Base-by-base conservation (phyloP, 2,888 invertebrate species). In the Sisyra nigra region DNA sequence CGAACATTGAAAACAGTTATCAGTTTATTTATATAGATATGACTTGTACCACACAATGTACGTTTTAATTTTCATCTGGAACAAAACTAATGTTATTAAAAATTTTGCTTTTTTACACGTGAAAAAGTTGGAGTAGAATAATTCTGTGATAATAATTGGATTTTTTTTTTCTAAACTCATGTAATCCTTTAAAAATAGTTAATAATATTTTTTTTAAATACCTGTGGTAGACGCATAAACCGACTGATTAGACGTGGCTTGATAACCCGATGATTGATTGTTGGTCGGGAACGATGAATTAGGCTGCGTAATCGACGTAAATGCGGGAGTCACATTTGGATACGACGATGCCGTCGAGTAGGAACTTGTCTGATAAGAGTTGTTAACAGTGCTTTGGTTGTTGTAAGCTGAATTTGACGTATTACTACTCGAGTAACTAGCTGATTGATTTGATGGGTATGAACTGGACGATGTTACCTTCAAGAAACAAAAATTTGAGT, bases 391-490 rank as follows among this genome's bases (percentile, higher is more conserved):
- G 17, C 33, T 43, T 19, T 34, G 34, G 14, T 17, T 43, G 17
- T 24, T 24, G 11, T 37, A 37, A 2, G 15, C 37, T 9, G 37
- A 37, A 37, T 37, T 37, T n/a, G 47, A 37, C 7, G 47, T 43
- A 32, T 41, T 48, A 48, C 8, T 48, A 30, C 31, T 47, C 47
- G 43, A 47, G 40, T 45, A 63, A 48, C 53, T 61, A 40, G 48
- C 50, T 46, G 57, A 58, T 42, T 57, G 57, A 13, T 57, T 53
- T 42, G 48, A 41, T 5, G 44, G 46, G 33, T 48, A 48, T 3
- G 48, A 43, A 54, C 55, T 63, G 5, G 63, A 53, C 44, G 69
- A 69, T 1, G 65, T 61, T 41, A 67, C 52, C 61, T 72, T 65
- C 51, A 53, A 55, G 19, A 18, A 44, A 44, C 47, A 44, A 45